These are phyloP conservation scores for Chelon auratus DNA, from an alignment of 2,797 vertebrate genomes.

Conservation along the genomic window DNA sequence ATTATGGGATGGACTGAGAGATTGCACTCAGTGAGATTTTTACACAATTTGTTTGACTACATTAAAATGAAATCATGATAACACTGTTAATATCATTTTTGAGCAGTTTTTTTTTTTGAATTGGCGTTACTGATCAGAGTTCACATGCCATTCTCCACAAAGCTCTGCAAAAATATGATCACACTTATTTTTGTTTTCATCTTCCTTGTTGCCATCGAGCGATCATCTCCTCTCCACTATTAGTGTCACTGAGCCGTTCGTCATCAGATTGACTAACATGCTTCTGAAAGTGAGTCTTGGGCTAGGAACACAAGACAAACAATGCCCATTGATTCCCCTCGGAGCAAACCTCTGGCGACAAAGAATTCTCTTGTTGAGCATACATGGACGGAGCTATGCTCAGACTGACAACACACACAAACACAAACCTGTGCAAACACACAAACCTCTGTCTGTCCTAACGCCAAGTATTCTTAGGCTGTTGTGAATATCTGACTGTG, in stretches of 20 bases:
- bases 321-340: conserved; percentile 78
- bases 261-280: conserved; percentile 57
- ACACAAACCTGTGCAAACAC: conserved; percentile 69
- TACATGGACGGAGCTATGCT: conserved; percentile 59
- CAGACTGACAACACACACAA: conserved; percentile 49
- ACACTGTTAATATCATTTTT: conserved; percentile 2
- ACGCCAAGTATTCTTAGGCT: conserved; percentile 65
- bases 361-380: conserved; percentile 77
- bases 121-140: background rate
- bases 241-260: conserved; percentile 46
- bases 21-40: background rate
- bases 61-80: background rate
- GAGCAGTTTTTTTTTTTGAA: background rate
- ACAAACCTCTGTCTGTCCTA: conserved; percentile 66
- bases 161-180: background rate
- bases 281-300: conserved; percentile 62
- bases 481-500: conserved; percentile 65
- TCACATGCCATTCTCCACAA: background rate
- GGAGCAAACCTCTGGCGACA: conserved; percentile 76
- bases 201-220: background rate
- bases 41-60: background rate
- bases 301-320: conserved; percentile 66
- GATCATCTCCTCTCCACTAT: conserved; percentile 35
- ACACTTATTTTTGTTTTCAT: conserved; percentile 7
- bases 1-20: conserved; percentile 20